Evolutionary conservation across 2,113 vertebrate species (phyloP), one percentile per base, ranked within the genome.

Genomic region (Dromaius novaehollandiae): DNA sequence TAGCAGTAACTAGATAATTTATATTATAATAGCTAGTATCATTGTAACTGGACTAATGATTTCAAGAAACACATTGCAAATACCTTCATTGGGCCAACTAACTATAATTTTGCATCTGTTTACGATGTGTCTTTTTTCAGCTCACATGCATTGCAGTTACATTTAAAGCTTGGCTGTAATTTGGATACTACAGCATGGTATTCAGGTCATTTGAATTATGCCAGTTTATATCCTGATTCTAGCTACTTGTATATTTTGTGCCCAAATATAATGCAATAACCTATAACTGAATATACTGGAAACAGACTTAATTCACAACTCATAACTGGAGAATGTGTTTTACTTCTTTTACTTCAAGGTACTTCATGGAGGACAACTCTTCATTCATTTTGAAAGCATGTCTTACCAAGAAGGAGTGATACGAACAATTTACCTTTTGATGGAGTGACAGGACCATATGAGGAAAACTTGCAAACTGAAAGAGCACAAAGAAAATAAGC

Each of bases 401-500:
- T 86, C 58, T 88, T 86, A 89, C 84, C 44, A 11, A 8, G 3
- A 30, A 53, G 55, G 58, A 86, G 66, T 0, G 26, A 87, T 11
- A 83, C 70, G 75, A 95, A 88, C 40, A 92, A 96, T 97, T 86
- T 97, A 99, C 99, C 99, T 99, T 99, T 97, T 99, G 99, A 96
- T 99, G 99, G 64, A 99, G 98, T 4, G 99, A 99, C 70, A 99
- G 98, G 91, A 99, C 99, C 99, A 99, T 99, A 96, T 99, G 99
- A 44, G 99, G 99, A 97, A 99, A 99, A 98, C 99, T 99, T 75
- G 99, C 99, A 95, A 99, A 99, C 97, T 99, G 99, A 98, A 99
- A 99, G 96, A 99, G 98, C 97, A 99, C 99, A 97, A 99, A 99
- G 98, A 99, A 99, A 98, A 99, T 99, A 98, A 99, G 99, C 98